These are phyloP conservation scores for Oligia fasciuncula DNA, from an alignment of 2,888 invertebrate genomes.

Conservation along the genomic window DNA sequence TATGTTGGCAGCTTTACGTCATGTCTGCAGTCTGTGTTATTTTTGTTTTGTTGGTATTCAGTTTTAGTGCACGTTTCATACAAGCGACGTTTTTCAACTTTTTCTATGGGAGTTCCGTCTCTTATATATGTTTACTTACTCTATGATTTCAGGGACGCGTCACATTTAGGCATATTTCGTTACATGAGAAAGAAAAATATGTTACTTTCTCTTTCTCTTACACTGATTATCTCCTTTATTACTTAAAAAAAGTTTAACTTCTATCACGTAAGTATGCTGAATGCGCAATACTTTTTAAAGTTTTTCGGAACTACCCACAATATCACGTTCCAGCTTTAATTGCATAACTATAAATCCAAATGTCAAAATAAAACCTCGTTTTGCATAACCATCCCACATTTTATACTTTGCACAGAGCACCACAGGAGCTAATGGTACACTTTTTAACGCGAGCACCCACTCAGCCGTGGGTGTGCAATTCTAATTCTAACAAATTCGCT, in stretches of 20 bases:
- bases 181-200: background rate
- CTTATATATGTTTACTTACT: too few species aligned
- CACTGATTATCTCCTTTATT: background rate
- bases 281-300: background rate
- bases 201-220: background rate
- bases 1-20: too few species aligned
- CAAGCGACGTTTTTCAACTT: too few species aligned
- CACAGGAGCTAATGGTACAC: conserved; percentile 47
- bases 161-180: background rate
- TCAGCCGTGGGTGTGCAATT: conserved; percentile 58
- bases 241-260: background rate
- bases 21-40: too few species aligned
- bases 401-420: conserved; percentile 10
- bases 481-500: conserved; percentile 64
- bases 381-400: background rate
- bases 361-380: background rate
- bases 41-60: too few species aligned
- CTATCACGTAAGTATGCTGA: background rate
- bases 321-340: too few species aligned
- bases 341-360: background rate
- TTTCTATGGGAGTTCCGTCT: too few species aligned
- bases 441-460: conserved; percentile 54
- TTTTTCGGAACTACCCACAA: background rate
- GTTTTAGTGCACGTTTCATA: too few species aligned
- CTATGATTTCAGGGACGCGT: background rate